Evolutionary conservation across 2,113 vertebrate genomes (phyloP), one percentile per base, ranked within the genome.

Genomic region (Anolis sagrei): DNA sequence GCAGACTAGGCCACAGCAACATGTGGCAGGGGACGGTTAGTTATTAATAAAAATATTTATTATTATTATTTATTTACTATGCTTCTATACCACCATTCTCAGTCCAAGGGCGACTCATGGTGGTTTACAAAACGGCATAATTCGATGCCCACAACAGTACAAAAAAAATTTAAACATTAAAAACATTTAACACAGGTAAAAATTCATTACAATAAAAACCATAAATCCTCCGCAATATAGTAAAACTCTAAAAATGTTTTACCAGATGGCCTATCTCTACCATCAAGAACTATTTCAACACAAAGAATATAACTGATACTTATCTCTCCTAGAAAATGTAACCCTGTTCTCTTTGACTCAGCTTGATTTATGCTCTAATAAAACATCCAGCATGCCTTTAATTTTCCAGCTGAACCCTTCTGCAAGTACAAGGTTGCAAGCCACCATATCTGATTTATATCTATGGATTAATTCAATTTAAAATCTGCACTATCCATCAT

Each of bases 211-310:
- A n/a, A n/a, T n/a, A n/a, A n/a, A n/a, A n/a, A n/a, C n/a, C n/a
- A n/a, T n/a, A n/a, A n/a, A n/a, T n/a, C n/a, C n/a, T n/a, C n/a
- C n/a, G n/a, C n/a, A n/a, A n/a, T n/a, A 44, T 3, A 87, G 5
- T 69, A 44, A 81, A 39, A 48, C 8, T 23, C 51, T 36, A 48
- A 80, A 62, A 27, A 81, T 21, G 10, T 80, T 32, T 1, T 7
- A 5, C 32, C 5, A 85, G 84, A 25, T 25, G 36, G 58, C 1
- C 0, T 76, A 7, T 6, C 0, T 0, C 68, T 0, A 0, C 48
- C 73, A 76, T 11, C 0, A 87, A 83, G 27, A 39, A 29, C 36
- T 3, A 0, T 5, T 16, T 48, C 74, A 87, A 48, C n/a, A 75
- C 11, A 27, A 48, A 79, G 58, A 34, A 7, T 64, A 5, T 34